Base-by-base conservation (phyloP, 2,797 vertebrate genomes). In the Cetoscarus ocellatus region DNA sequence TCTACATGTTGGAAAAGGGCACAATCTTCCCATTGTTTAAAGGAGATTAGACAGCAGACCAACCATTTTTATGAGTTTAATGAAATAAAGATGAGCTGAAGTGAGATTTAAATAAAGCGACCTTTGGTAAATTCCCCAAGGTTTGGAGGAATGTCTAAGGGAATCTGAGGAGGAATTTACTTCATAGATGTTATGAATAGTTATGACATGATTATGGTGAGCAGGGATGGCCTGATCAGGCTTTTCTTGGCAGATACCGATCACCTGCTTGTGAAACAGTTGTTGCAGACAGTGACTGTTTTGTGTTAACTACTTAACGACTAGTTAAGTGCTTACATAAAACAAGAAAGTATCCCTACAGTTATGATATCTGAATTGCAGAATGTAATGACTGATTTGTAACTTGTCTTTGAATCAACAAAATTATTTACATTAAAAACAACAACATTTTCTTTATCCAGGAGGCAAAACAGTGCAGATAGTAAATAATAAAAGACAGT, bases 31-130 rank as follows among this genome's bases (percentile, higher is more conserved):
- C 90, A 91, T 90, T 92, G 89, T 56, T 84, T 87, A 93, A 94
- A 93, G 93, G 82, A 82, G 92, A 95, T 95, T 94, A 95, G 88
- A 87, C 80, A 68, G 82, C 91, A 88, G 94, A 94, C 89, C 92
- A 94, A 75, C 96, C 92, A 95, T 95, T 95, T 91, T 95, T 94
- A 93, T 94, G 92, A 92, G 90, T 94, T 95, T 94, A 95, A 92
- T 94, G 91, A 88, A 95, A 94, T 91, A 91, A 92, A 92, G 93
- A 94, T 91, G 93, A 94, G 92, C 93, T 89, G 88, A 91, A 88
- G 87, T 80, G 71, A 93, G 92, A 95, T 96, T 95, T 94, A 93
- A 96, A 96, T 96, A 94, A 94, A 95, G 96, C 95, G 96, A 95
- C 93, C 94, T 96, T 95, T 94, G 94, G 87, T 87, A 78, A 85